These are phyloP conservation scores for Enteromius radiatus DNA, from an alignment of 2,797 vertebrate genomes.

Conservation along the genomic window DNA sequence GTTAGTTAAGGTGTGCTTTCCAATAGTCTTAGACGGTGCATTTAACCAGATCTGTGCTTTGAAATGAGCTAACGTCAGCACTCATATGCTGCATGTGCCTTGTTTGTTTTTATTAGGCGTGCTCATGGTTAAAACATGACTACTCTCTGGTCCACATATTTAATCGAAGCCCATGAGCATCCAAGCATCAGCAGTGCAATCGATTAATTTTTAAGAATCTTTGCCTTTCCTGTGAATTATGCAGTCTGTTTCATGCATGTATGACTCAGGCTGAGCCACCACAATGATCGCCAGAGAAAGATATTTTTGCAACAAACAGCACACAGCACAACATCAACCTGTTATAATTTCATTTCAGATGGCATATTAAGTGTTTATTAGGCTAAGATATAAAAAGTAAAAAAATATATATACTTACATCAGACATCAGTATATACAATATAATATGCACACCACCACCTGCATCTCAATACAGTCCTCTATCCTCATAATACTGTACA, in stretches of 20 bases:
- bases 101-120: background rate
- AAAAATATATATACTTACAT: background rate
- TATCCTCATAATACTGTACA: background rate
- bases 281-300: constrained; percentile 11
- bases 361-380: background rate
- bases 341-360: constrained; percentile 1
- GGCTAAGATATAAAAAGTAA: no score
- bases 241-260: constrained; percentile 34
- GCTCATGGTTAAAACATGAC: constrained; percentile 8
- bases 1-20: background rate
- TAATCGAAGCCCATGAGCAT: background rate
- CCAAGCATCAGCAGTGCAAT: constrained; percentile 5
- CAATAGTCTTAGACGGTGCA: background rate
- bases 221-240: constrained; percentile 24
- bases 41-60: background rate
- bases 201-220: constrained; percentile 11
- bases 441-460: background rate
- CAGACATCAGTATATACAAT: background rate
- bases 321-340: constrained; percentile 9
- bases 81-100: background rate
- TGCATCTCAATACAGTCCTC: background rate
- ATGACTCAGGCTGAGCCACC: constrained; percentile 31
- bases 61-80: background rate
- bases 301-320: constrained; percentile 35
- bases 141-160: background rate